Evolutionary conservation across 1,140 invertebrate species (phyloP), one percentile per base, ranked within the genome.

Genomic region (Diploscapter pachys): DNA sequence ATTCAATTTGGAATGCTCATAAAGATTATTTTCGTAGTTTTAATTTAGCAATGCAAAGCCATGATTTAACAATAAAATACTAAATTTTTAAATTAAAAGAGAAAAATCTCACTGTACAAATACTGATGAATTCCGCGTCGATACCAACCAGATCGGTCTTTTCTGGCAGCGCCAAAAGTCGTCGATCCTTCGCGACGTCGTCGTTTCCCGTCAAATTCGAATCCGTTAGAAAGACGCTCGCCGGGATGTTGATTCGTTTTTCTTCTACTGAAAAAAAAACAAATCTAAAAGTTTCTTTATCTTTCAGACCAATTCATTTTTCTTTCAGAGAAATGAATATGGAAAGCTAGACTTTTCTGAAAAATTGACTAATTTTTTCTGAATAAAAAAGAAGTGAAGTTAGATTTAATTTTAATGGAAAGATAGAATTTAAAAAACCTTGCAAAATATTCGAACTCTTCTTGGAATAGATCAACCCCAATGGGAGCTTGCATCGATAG

Each of bases 121-220:
- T 80, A 5, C 85, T 85, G 53, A 87, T 85, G 83, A 87, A 87
- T 72, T 87, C 87, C 31, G 87, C 87, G 82, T 87, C 87, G 13
- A 87, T 80, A 0, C 84, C 87, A 51, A 87, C 81, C 61, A 87
- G 76, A 59, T 86, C 85, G 13, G 85, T 82, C 64, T 82, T 76
- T 62, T 82, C 78, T 2, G 85, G 86, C 9, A 79, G 63, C 68
- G 86, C 83, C 51, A 85, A 13, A 9, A 49, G 3, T 31, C 62
- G 62, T 48, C 61, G 13, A 52, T 76, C 63, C 31, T 31, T 63
- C 74, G 53, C 56, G 31, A 63, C 52, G 9, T 49, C 5, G 9
- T 77, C 64, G 2, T 76, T 65, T 11, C 64, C 75, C 8, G 75
- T 75, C 5, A 78, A 51, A 72, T 78, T 73, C 9, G 6, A 56